Evolutionary conservation across 2,888 invertebrate species (phyloP), one percentile per base, ranked within the genome.

Genomic region (Drosophila yooni): DNA sequence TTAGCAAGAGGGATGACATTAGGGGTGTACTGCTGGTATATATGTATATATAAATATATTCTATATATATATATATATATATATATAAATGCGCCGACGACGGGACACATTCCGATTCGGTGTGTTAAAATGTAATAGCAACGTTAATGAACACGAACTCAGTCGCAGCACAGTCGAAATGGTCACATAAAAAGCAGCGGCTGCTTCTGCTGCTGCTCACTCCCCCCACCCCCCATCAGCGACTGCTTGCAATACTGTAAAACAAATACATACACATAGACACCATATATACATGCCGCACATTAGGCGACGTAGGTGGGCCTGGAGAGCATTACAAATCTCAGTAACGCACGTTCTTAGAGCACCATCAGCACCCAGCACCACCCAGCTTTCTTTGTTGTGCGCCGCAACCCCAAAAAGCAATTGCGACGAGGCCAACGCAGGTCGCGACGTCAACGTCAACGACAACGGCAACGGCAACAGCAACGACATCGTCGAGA

Each of bases 91-190:
- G 58, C 38, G 27, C 66, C 83, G 79, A 70, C 85, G 76, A 78
- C 87, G 81, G 87, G 88, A 84, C 80, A 87, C 85, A 85, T 85
- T 85, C 89, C 85, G 85, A 85, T 85, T 89, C 85, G 85, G 85
- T 85, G 89, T 85, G 85, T 85, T 85, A 85, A 85, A 85, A 89
- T 89, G 84, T 85, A 85, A 85, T 85, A 85, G 89, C 84, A 89
- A 85, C 84, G 89, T 85, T 85, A 85, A 85, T 89, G 84, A 85
- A 85, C 84, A 85, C 89, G 84, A 85, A 85, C 84, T 89, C 88
- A 88, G 64, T 79, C 69, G 70, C 83, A 77, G 74, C 71, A 70
- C 82, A 69, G 79, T 89, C 74, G 80, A 85, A 85, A 85, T 89
- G 88, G 90, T 89, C 88, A 77, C 86, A 89, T 88, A 85, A 85